A percentile compares a stretch with the other conserved stretches of the same genome.
Conservation (phyloP, 1,140 invertebrate species). For the Drosophila bocki region DNA sequence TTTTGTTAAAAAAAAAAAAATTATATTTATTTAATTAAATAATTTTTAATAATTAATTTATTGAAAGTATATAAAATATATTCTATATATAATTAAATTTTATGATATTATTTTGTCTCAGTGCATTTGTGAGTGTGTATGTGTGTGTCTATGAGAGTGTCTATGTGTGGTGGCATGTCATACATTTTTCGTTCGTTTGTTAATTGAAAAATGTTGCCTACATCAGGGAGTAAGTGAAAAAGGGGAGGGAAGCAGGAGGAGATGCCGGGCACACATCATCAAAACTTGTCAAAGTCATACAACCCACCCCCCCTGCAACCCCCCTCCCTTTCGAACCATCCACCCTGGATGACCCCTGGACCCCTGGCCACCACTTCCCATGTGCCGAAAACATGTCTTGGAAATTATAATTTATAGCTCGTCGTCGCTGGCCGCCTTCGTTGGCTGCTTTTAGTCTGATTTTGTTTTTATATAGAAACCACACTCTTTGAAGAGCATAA, state of each 20-base stretch:
- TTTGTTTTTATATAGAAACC: conserved; percentile 32
- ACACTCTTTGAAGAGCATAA: not conserved
- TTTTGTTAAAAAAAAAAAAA: not conserved
- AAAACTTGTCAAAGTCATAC: conserved; percentile 77
- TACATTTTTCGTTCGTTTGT: conserved; percentile 82
- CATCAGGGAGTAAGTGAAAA: conserved; percentile 40
- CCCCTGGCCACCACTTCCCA: not conserved
- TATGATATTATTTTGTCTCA: not conserved
- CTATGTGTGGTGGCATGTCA: conserved; percentile 75
- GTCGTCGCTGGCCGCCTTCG: conserved; percentile 37
- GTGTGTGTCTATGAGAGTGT: conserved; percentile 24
- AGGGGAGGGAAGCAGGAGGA: not conserved
- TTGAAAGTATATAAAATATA: not conserved
- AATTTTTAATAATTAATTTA: not conserved
- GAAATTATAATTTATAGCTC: conserved; percentile 81
- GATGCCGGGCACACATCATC: conserved; percentile 63
- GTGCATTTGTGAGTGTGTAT: conserved; percentile 20
- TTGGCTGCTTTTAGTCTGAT: conserved; percentile 35
- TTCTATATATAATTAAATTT: not conserved
- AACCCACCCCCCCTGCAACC: conserved; percentile 11
- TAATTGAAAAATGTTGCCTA: conserved; percentile 83
- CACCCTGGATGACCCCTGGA: not conserved
- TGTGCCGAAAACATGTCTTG: conserved; percentile 72
- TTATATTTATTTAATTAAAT: no score
- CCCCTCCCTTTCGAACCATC: not conserved